These are phyloP conservation scores for Oenanthe melanoleuca DNA, from an alignment of 2,113 vertebrate genomes.

Conservation along the genomic window DNA sequence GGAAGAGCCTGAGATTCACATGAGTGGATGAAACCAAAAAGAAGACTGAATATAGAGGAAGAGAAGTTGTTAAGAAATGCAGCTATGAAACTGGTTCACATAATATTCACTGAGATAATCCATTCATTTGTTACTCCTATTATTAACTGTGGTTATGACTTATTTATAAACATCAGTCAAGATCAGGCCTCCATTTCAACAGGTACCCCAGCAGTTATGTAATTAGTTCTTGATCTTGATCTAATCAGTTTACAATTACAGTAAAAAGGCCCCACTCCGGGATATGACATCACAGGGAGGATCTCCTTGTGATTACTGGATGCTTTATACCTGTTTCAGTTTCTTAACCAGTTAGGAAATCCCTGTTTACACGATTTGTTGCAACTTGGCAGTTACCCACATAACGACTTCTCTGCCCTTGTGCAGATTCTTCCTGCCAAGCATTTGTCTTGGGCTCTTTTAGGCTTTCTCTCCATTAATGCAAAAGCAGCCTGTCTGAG, in stretches of 20 bases:
- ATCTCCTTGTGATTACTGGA: background rate
- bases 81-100: background rate
- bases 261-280: background rate
- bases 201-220: background rate
- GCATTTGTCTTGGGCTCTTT: background rate
- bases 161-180: background rate
- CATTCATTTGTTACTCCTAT: background rate
- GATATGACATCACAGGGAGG: slow-evolving; percentile 52
- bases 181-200: background rate
- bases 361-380: background rate
- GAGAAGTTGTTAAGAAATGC: background rate
- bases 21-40: background rate
- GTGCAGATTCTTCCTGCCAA: background rate
- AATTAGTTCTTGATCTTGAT: background rate
- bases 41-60: background rate
- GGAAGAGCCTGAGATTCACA: background rate
- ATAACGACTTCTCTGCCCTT: background rate
- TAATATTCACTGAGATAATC: background rate
- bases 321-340: slow-evolving; percentile 1
- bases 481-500: background rate
- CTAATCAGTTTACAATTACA: background rate
- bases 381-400: background rate
- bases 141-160: background rate
- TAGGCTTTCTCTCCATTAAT: background rate
- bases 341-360: slow-evolving; percentile 48